Evolutionary conservation across 1,140 invertebrate genomes (phyloP), one percentile per base, ranked within the genome.

Genomic region (Drosophila asahinai): DNA sequence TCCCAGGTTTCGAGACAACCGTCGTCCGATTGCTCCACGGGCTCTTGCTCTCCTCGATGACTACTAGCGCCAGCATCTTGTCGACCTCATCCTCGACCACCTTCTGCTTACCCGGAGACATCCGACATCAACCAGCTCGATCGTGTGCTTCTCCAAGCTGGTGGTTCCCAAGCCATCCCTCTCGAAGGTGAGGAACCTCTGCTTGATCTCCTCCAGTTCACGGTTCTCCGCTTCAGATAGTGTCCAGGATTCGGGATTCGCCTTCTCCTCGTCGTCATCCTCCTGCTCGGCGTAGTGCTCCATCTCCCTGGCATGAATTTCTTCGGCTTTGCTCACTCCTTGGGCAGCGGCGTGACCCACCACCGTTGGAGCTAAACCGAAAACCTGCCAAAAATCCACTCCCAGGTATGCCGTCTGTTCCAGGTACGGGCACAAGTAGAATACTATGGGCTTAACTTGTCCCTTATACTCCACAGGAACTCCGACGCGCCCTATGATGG

Each of bases 11-110:
- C 9, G 33, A 36, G 2, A 36, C 33, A 3, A 36, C 8, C 8
- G 8, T 36, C 33, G 33, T 36, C 33, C 33, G 11, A 7, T 36
- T 36, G 33, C 33, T 36, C 11, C 33, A 36, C 2, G 40, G 40
- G 15, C 40, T 42, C 40, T 42, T 42, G 40, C 40, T 42, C 40
- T 42, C 40, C 40, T 47, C 17, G 43, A 47, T 47, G 45, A 47
- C 17, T 19, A 17, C 17, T 2, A 19, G 8, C 5, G 9, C 47
- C 5, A 48, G 47, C 19, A 14, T 48, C 19, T 48, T 48, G 12
- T 48, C 19, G 47, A 48, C 42, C 3, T 17, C n/a, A 3, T 43
- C 42, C 19, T 19, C 19, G 19, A 19, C 19, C 19, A 19, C 19
- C 19, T 19, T 19, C 19, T 19, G 19, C 19, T 19, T 19, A 0